A percentile compares a stretch with the other conserved stretches of the same genome.
Conservation (phyloP, 2,888 invertebrate species). For the Xestia xanthographa region DNA sequence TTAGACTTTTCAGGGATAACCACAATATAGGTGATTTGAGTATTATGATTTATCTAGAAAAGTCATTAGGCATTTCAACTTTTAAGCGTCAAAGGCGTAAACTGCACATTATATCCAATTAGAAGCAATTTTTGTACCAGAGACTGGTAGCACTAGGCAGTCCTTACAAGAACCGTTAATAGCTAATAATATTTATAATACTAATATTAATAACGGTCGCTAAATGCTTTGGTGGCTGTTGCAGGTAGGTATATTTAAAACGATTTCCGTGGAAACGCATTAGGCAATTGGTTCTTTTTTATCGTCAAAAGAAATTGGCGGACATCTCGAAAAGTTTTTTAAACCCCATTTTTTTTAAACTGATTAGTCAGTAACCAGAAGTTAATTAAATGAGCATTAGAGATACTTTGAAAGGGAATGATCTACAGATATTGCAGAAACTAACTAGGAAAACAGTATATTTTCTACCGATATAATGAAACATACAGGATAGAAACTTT, state of each 20-base stretch:
- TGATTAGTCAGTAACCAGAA: background rate
- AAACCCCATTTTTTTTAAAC: background rate
- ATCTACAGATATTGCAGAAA: background rate
- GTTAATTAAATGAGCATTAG: background rate
- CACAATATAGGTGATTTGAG: background rate
- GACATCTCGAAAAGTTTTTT: background rate
- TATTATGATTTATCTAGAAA: slow-evolving; percentile 13
- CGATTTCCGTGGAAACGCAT: slow-evolving; percentile 10
- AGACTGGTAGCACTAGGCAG: background rate
- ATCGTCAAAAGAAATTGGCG: background rate
- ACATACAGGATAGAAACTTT: background rate
- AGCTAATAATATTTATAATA: background rate
- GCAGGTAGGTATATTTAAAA: background rate
- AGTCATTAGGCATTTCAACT: background rate
- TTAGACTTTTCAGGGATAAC: slow-evolving; percentile 3
- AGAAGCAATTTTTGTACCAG: too few relatives aligned
- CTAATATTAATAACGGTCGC: background rate
- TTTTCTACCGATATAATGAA: background rate
- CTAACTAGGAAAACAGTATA: background rate
- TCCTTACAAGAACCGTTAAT: slow-evolving; percentile 17
- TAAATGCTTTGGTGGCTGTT: background rate
- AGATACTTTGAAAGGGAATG: background rate
- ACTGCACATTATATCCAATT: slow-evolving; percentile 16
- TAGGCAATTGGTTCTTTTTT: background rate
- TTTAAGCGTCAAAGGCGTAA: background rate